Evolutionary conservation across 2,797 vertebrate species (phyloP).

Genomic region (Clarias pachynema): DNA sequence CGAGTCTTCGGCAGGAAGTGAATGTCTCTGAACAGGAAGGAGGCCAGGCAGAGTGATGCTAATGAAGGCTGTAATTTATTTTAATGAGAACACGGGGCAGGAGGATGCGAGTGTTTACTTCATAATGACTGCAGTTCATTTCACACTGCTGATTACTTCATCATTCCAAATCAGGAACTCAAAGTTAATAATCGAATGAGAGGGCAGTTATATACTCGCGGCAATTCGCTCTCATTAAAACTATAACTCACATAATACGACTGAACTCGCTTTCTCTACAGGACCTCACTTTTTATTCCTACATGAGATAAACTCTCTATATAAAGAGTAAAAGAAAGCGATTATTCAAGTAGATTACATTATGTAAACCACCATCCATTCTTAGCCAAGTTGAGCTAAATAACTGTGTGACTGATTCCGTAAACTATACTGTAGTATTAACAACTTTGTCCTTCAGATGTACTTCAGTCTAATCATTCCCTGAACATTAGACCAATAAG

Average conservation of each 20-base stretch:
- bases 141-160: constrained; percentile 9
- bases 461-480: neutral
- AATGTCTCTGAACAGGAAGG: constrained; percentile 19
- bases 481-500: neutral
- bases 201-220: neutral
- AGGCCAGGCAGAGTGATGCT: constrained; percentile 1
- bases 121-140: constrained; percentile 7
- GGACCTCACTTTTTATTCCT: neutral
- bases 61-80: constrained; percentile 31
- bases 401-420: neutral
- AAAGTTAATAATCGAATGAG: neutral
- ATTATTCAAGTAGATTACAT: neutral
- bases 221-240: neutral
- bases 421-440: neutral
- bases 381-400: neutral
- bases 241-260: neutral
- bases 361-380: neutral
- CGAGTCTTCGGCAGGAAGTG: constrained; percentile 13
- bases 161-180: constrained; percentile 2
- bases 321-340: neutral
- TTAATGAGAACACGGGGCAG: neutral
- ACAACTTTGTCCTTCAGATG: neutral
- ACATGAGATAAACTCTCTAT: neutral
- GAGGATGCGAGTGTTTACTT: neutral
- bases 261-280: neutral